Evolutionary conservation across 2,113 vertebrate genomes (phyloP), one percentile per base, ranked within the genome.

Genomic region (Propithecus coquereli): DNA sequence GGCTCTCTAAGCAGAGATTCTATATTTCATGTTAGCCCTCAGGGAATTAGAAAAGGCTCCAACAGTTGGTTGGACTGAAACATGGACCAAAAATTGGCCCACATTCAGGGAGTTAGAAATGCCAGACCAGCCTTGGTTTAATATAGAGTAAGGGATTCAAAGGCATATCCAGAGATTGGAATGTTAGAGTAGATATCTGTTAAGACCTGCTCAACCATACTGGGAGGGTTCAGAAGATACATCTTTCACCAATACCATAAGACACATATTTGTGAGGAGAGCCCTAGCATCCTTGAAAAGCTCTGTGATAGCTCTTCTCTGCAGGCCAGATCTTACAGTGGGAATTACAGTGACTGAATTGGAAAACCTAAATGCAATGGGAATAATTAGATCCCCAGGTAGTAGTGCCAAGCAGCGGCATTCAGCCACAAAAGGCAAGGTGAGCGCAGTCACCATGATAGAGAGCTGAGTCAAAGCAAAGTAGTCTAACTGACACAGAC

Each of bases 401-500:
- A 25, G 25, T 14, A 50, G 47, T 18, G 18, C 40, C 4, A 83
- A 18, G 8, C 5, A 20, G 74, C 20, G 14, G 43, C 30, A 27
- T 13, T n/a, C 57, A 94, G 22, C 14, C 45, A 25, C 80, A 34
- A 54, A 83, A 61, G 37, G 45, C 12, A 59, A 22, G 25, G n/a
- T 54, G 20, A 50, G 1, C 1, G 0, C 11, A 3, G 25, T 27
- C 45, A 65, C 32, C 27, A 13, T 20, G 27, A 37, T 2, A 10
- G 18, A 82, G 3, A 27, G 52, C n/a, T 22, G 37, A 50, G 34
- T 27, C 57, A 34, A 59, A 68, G 13, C 11, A 9, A 14, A 86
- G 81, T 22, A 25, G 27, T 65, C 52, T 65, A n/a, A 45, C 66
- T 63, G 66, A 11, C 50, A 54, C 10, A 81, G 9, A 70, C 30